Evolutionary conservation across 2,113 vertebrate genomes (phyloP), one percentile per base, ranked within the genome.

Genomic region (Tragelaphus imberbis): DNA sequence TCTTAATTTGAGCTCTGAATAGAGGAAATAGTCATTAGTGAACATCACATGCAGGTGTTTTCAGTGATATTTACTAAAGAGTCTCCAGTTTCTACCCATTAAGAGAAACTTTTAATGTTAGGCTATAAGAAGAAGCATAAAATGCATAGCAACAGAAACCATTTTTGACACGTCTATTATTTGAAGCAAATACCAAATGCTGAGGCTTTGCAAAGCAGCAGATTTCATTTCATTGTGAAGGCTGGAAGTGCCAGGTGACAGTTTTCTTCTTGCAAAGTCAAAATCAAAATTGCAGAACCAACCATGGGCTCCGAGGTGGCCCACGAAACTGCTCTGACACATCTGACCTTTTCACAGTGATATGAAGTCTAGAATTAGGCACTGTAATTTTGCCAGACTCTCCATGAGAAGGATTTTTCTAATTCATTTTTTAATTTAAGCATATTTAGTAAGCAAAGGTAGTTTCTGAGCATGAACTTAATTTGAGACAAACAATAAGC

Each of bases 31-130:
- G 1, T 91, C 9, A 1, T 93, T 59, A 63, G 13, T 91, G 55
- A 96, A 14, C 36, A 82, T 96, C 90, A 21, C 15, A 3, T 58
- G 79, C 12, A 97, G 97, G 96, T 90, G 63, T 97, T 98, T 92
- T 94, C 40, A 3, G 33, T 96, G 28, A 15, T 96, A 59, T 51
- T 90, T 94, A 49, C 65, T 91, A 88, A 95, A 98, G 75, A 6
- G 21, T 75, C 90, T 97, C n/a, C 44, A 80, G 33, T 84, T 98
- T 95, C 92, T 79, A 49, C 59, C 6, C 49, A 94, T 95, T 96
- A 91, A 93, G 86, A 96, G 91, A 98, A 97, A 56, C 1, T 27
- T 95, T 87, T 92, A 93, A 81, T 75, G 53, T 36, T 88, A 55
- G 75, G 80, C 71, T 91, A 36, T 51, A 92, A 51, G 19, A 90